Conservation (phyloP, 2,888 invertebrate genomes). For the Calameuta pallipes region DNA sequence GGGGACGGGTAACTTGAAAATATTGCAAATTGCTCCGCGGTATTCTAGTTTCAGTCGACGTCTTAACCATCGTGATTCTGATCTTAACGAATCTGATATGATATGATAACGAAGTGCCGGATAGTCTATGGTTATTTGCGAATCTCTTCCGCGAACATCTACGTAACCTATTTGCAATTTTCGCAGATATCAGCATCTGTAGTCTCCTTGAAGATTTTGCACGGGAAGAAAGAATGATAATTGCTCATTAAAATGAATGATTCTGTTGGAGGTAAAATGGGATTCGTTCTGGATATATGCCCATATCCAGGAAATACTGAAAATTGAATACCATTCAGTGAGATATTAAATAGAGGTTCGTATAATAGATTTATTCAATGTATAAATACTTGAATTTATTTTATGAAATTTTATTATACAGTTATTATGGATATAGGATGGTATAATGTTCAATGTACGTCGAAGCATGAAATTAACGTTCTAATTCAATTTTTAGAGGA, state of each 20-base stretch:
- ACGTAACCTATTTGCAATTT: background rate
- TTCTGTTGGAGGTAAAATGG: background rate
- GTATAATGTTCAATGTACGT: background rate
- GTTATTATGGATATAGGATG: background rate
- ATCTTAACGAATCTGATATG: constrained; percentile 11
- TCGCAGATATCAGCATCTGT: background rate
- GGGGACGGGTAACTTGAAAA: constrained; percentile 44
- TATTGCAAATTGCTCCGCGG: constrained; percentile 51
- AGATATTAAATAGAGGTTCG: background rate
- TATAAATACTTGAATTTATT: background rate
- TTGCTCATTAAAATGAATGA: background rate
- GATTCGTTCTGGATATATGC: background rate
- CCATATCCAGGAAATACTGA: background rate
- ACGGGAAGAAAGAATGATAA: background rate
- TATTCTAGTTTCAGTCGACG: constrained; percentile 1
- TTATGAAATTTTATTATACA: background rate
- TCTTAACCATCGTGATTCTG: background rate
- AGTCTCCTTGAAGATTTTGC: background rate
- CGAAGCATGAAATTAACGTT: constrained; percentile 11
- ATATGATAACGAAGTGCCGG: constrained; percentile 4
- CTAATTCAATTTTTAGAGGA: constrained; percentile 28
- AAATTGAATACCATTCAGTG: background rate
- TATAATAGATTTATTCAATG: background rate
- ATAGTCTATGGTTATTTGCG: background rate
- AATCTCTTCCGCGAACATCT: background rate